Evolutionary conservation across 1,140 invertebrate genomes (phyloP), one percentile per base, ranked within the genome.

Genomic region (Rhynchophorus ferrugineus): DNA sequence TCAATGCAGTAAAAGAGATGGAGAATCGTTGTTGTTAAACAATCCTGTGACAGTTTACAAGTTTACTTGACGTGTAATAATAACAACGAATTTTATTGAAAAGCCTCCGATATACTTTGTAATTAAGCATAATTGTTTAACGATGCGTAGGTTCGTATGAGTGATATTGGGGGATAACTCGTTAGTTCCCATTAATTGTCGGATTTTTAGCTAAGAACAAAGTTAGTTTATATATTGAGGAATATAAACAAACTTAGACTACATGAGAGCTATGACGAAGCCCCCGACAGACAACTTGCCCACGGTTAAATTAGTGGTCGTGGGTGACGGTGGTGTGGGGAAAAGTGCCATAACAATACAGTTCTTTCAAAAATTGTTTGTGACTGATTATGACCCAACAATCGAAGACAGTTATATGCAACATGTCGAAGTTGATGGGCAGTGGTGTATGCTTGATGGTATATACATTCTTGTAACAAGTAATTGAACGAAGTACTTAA

Each of bases 261-360:
- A 6, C 24, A 53, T 58, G 41, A 59, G 58, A 58, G 59, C 59
- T 24, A 69, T 69, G 68, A 70, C 83, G 13, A 79, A 79, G 39
- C 82, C 86, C 17, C 86, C 85, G 46, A 84, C 43, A 18, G 86
- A 90, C 61, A 88, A 89, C 66, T 75, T 90, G 47, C 80, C 84
- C 35, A 88, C 86, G 56, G 90, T 89, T 61, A 93, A 92, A 70
- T 67, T 93, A 54, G 89, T 94, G 34, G 89, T 94, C 19, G 90
- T 94, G 21, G 91, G 90, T 9, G 89, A 91, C 73, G 89, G 90
- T 66, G 82, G 87, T 53, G 86, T 93, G 22, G 89, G 90, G 13
- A 95, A 95, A 73, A 91, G 87, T 57, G 89, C 89, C 1, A 81
- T 94, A 48, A 94, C 91, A 1, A 94, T 95, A 64, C 91, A 91